Evolutionary conservation across 2,797 vertebrate species (phyloP), one percentile per base, ranked within the genome.

Genomic region (Diplodus puntazzo): DNA sequence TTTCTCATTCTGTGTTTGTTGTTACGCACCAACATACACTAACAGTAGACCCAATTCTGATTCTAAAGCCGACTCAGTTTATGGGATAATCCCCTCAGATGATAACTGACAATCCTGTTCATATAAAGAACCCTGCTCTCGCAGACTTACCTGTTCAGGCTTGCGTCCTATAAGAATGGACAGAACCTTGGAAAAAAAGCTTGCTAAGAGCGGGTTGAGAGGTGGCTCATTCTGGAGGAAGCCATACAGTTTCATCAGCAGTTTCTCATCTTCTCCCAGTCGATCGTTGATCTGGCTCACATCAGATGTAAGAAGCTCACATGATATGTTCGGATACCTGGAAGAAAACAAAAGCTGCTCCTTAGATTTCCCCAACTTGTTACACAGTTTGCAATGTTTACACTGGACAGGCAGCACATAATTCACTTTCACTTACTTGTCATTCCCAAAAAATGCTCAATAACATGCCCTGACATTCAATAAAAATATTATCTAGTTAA

Each of bases 111-210:
- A 42, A 23, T 48, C 4, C 5, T 3, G 1, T 49, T 61, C 25
- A 53, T 3, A 50, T 12, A 53, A 3, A 52, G 50, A 12, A 45
- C 9, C 3, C 3, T 4, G 20, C 52, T 46, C 11, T 27, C 17
- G 4, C 52, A 82, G 3, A 12, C 77, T 88, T 90, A 99, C 98
- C 97, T 99, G 98, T 91, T 99, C 98, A 72, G 98, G 98, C 90
- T 99, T 99, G 88, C 98, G 96, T 93, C 98, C 99, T 92, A 99
- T 99, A 81, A 99, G 98, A 91, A 99, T 99, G 90, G 98, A 99
- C 83, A 99, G 94, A 86, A 99, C 98, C 94, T 99, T 99, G 92
- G 98, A 99, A 95, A 99, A 99, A 94, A 99, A 99, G 93, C 98
- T 99, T 92, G 98, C 98, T 84, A 99, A 94, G 27, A 99, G 95